phyloP scores from a whole-genome alignment of 23 tunicate species.

The Trididemnum nubilum region DNA sequence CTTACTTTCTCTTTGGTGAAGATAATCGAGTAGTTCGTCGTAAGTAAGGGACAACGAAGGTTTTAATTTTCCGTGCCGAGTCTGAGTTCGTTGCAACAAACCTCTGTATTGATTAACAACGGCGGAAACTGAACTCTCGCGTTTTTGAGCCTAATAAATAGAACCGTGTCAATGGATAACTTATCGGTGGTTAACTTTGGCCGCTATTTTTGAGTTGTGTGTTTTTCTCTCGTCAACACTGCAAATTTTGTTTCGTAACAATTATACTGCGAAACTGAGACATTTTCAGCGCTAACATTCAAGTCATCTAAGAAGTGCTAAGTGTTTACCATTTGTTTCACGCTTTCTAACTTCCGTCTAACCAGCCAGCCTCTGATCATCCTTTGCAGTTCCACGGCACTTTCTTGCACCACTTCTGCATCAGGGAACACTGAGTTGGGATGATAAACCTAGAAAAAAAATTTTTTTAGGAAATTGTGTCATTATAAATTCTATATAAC shows the following conservation, averaged over 20 bases:
- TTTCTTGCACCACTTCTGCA: constrained; percentile 44
- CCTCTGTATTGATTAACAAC: constrained; percentile 43
- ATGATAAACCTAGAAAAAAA: constrained; percentile 41
- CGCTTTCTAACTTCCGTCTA: constrained; percentile 8
- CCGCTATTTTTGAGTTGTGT: too few relatives aligned
- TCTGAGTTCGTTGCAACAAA: constrained; percentile 40
- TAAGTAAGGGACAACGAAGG: constrained; percentile 39
- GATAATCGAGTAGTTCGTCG: constrained; percentile 39
- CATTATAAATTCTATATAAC: too few relatives aligned
- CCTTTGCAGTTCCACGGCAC: constrained; percentile 54
- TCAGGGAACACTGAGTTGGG: constrained; percentile 49
- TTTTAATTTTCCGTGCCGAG: constrained; percentile 47
- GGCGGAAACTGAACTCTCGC: constrained; percentile 12
- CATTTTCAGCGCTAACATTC: too few relatives aligned
- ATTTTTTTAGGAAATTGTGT: background rate
- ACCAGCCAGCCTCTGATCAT: constrained; percentile 54
- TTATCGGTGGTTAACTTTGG: too few relatives aligned
- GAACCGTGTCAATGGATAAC: background rate
- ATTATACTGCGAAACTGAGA: too few relatives aligned
- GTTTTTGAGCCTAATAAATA: constrained; percentile 16
- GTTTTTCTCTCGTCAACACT: too few relatives aligned
- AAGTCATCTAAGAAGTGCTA: too few relatives aligned
- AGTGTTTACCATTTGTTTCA: background rate
- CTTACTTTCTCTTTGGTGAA: constrained; percentile 48
- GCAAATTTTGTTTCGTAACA: too few relatives aligned